phyloP scores from a whole-genome alignment of 2,888 invertebrate species.

The Lasioglossum lativentre region DNA sequence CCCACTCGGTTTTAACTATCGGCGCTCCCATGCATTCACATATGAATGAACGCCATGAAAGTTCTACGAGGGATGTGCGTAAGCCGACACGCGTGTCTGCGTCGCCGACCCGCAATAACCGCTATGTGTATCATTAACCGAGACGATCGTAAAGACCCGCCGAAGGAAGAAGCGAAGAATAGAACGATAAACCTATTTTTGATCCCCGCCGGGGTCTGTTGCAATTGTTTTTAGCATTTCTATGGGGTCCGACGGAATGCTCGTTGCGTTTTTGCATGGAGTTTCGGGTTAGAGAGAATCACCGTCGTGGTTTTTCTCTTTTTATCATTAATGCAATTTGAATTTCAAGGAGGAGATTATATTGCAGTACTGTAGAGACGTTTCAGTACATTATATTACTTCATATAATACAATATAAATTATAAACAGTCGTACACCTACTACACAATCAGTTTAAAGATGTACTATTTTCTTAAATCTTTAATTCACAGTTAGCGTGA shows the following conservation, averaged over 20 bases:
- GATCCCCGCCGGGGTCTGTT: not conserved
- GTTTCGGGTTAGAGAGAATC: not conserved
- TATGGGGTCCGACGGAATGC: not conserved
- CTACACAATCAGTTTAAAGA: too few relatives aligned
- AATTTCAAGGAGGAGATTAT: too few relatives aligned
- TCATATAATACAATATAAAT: too few relatives aligned
- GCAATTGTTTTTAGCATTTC: not conserved
- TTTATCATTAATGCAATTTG: too few relatives aligned
- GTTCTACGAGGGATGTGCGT: slow-evolving; percentile 61
- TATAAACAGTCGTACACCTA: too few relatives aligned
- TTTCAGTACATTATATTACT: too few relatives aligned
- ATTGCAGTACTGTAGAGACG: too few relatives aligned
- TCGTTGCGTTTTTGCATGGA: not conserved
- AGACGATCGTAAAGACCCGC: not conserved
- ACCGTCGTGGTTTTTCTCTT: too few relatives aligned
- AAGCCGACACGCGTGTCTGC: slow-evolving; percentile 49
- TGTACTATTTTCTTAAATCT: too few relatives aligned
- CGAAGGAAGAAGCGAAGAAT: slow-evolving; percentile 1
- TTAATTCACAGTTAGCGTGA: too few relatives aligned
- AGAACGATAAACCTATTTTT: slow-evolving; percentile 28
- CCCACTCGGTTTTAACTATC: slow-evolving; percentile 65
- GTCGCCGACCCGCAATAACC: slow-evolving; percentile 31
- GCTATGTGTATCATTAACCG: slow-evolving; percentile 23
- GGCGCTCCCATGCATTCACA: slow-evolving; percentile 57
- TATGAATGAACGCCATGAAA: slow-evolving; percentile 66